Evolutionary conservation across 2,888 invertebrate genomes (phyloP).

Genomic region (Papilio gigon): DNA sequence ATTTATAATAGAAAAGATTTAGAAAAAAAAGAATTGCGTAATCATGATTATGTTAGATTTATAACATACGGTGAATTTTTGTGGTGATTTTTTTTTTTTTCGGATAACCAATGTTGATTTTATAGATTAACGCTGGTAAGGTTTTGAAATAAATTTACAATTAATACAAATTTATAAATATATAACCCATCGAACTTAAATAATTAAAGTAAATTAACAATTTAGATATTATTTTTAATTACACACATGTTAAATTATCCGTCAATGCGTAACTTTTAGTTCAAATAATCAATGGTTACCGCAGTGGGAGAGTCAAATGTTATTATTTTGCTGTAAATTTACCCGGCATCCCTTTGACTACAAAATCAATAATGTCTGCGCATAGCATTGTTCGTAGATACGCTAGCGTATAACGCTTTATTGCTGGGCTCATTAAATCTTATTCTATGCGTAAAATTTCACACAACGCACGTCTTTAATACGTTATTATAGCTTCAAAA

Average conservation of each 20-base stretch:
- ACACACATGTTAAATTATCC: not conserved
- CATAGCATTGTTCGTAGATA: constrained; percentile 43
- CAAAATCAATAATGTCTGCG: constrained; percentile 43
- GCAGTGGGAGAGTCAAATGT: constrained; percentile 15
- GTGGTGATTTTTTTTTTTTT: constrained; percentile 37
- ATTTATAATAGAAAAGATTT: constrained; percentile 38
- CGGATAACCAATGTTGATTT: constrained; percentile 38
- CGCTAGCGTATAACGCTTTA: constrained; percentile 42
- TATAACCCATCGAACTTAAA: not conserved
- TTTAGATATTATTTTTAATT: not conserved
- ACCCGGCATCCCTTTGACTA: constrained; percentile 29
- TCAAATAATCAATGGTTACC: constrained; percentile 16
- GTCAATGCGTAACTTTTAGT: constrained; percentile 10
- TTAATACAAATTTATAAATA: constrained; percentile 17
- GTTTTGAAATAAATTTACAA: constrained; percentile 30
- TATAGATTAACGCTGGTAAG: constrained; percentile 38
- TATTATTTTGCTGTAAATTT: constrained; percentile 31
- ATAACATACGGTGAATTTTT: constrained; percentile 39
- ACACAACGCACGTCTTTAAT: not conserved
- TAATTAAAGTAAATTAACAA: not conserved
- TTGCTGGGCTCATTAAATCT: constrained; percentile 41
- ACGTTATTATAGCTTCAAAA: not conserved
- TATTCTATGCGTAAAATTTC: constrained; percentile 37
- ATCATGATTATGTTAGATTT: constrained; percentile 41
- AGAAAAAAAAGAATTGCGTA: constrained; percentile 35